These are phyloP conservation scores for Protonibea diacanthus DNA, from an alignment of 2,797 vertebrate genomes.

Conservation along the genomic window DNA sequence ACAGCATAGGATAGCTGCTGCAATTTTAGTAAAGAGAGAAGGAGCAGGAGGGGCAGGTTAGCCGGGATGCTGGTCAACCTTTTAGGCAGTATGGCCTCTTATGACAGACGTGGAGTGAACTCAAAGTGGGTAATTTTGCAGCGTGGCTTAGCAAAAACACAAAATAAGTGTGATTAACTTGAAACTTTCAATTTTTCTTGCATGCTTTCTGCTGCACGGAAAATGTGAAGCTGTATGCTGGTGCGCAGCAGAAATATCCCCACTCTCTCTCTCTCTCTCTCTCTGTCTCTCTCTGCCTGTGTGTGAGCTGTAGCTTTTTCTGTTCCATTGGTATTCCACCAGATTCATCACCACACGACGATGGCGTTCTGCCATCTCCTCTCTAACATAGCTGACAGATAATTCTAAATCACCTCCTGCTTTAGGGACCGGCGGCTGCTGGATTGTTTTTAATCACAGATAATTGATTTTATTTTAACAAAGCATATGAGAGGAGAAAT, in stretches of 20 bases:
- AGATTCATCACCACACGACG: conserved; percentile 60
- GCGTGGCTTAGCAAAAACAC: conserved; percentile 26
- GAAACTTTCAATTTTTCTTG: conserved; percentile 39
- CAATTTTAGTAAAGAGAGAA: conserved; percentile 56
- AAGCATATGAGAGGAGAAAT: conserved; percentile 59
- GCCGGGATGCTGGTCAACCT: conserved; percentile 46
- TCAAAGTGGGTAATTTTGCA: conserved; percentile 55
- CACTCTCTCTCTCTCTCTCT: not conserved
- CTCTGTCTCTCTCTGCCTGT: not conserved
- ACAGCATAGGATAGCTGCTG: conserved; percentile 52
- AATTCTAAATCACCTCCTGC: conserved; percentile 76
- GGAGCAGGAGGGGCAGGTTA: not conserved
- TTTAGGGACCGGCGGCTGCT: conserved; percentile 63
- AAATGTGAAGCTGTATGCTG: conserved; percentile 18
- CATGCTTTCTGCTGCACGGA: conserved; percentile 40
- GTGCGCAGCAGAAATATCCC: conserved; percentile 40
- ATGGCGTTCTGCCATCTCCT: conserved; percentile 66
- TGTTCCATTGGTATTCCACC: conserved; percentile 63
- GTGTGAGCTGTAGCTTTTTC: conserved; percentile 39
- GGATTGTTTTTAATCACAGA: conserved; percentile 79
- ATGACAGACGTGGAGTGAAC: conserved; percentile 47
- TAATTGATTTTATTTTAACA: conserved; percentile 80
- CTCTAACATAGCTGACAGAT: conserved; percentile 67
- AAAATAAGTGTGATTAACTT: conserved; percentile 55
- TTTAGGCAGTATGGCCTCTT: conserved; percentile 54